Evolutionary conservation across 2,797 vertebrate genomes (phyloP), one percentile per base, ranked within the genome.

Genomic region (Artibeus jamaicensis): DNA sequence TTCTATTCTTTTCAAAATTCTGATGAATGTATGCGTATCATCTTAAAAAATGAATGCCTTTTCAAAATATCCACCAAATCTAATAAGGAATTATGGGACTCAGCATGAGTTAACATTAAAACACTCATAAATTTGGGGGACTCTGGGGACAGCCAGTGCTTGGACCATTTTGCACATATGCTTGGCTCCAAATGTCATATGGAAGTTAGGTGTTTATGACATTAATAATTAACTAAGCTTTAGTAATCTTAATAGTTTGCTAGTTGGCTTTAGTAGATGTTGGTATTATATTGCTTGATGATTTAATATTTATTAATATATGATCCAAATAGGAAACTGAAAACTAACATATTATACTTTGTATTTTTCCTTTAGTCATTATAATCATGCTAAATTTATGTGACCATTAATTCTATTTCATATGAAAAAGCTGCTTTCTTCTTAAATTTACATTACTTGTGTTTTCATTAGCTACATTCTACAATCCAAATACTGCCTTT

Each of bases 1-100:
- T 98, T 87, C 98, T 98, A 0, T 98, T 99, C 73, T 10, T 97
- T 97, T 98, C 98, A 68, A 99, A 98, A 94, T 96, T 98, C 94
- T 98, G 97, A 99, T 86, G 55, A 91, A 82, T 44, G 57, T 44
- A 15, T 94, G 83, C 86, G 90, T 97, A 87, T 93, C 71, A 86
- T 89, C 53, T 89, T 5, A 29, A 91, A 95, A 96, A 53, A n/a
- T 96, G 39, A 95, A 96, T 96, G 44, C 53, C 84, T 92, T 18
- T 93, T 96, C 91, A 87, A 87, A 96, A 97, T 95, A 92, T 48
- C 50, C 15, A 9, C 77, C 90, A 92, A 90, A 42, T 96, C 86
- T 74, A 97, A 53, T 94, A 97, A 95, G 95, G 70, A 94, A 93
- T 48, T 76, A 76, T 65, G 1, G 0, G 68, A 92, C 96, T 62